Conservation (phyloP, 1,140 invertebrate species). For the Drosophila nebulosa region DNA sequence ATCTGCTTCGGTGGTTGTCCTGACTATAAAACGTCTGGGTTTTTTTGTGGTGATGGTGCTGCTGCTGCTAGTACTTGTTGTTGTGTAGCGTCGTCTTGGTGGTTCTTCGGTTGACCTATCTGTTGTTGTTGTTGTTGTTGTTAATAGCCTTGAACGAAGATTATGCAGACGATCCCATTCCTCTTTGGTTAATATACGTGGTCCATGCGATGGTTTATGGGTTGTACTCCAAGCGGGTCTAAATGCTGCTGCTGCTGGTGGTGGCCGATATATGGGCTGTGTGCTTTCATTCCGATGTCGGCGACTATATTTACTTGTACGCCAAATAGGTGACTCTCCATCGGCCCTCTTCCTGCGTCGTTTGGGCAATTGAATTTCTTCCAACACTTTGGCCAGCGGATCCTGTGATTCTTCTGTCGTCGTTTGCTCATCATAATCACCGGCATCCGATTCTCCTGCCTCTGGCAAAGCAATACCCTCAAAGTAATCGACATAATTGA, state of each 20-base stretch:
- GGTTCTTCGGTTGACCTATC: background rate
- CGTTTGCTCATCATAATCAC: conserved; percentile 15
- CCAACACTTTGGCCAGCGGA: conserved; percentile 46
- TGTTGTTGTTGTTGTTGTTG: too few species aligned
- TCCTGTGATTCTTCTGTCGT: conserved; percentile 46
- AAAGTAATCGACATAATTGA: conserved; percentile 69
- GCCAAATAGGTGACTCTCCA: conserved; percentile 20
- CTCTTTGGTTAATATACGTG: conserved; percentile 32
- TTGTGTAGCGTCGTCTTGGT: background rate
- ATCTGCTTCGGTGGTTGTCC: conserved; percentile 26
- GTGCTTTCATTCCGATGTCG: conserved; percentile 46
- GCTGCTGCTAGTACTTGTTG: background rate
- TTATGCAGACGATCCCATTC: conserved; percentile 40
- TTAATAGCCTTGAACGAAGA: background rate
- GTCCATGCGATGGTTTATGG: background rate
- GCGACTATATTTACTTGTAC: conserved; percentile 50
- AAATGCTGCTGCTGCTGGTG: conserved; percentile 4
- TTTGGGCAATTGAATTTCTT: conserved; percentile 36
- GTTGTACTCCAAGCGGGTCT: conserved; percentile 13
- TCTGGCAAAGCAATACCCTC: conserved; percentile 37
- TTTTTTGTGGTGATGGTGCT: conserved; percentile 8
- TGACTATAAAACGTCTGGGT: background rate
- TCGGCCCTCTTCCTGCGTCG: conserved; percentile 12
- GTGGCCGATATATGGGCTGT: background rate
- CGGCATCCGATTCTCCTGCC: conserved; percentile 10